Conservation (phyloP, 2,888 invertebrate genomes). For the Chromoteleia sp. region DNA sequence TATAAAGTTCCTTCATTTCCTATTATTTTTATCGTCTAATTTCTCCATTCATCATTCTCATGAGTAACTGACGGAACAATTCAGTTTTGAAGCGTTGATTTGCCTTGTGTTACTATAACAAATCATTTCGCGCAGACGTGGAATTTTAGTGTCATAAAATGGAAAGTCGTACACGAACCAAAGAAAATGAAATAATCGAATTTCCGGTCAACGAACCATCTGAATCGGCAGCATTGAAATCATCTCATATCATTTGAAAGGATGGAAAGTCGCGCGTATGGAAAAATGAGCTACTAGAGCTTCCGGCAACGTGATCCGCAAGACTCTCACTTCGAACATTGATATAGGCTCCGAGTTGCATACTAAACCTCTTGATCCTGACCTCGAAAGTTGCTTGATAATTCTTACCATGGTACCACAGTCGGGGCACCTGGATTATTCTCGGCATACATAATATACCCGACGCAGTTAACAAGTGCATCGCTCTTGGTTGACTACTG, state of each 20-base stretch:
- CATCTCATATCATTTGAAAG: slow-evolving; percentile 69
- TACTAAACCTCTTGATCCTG: slow-evolving; percentile 75
- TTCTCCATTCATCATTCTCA: slow-evolving; percentile 47
- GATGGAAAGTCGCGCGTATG: slow-evolving; percentile 71
- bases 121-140: slow-evolving; percentile 36
- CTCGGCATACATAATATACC: slow-evolving; percentile 76
- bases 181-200: slow-evolving; percentile 66
- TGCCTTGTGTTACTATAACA: slow-evolving; percentile 24
- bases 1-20: slow-evolving; percentile 13
- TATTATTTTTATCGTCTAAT: slow-evolving; percentile 40
- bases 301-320: slow-evolving; percentile 76
- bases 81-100: slow-evolving; percentile 21
- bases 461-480: slow-evolving; percentile 51
- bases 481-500: slow-evolving; percentile 43
- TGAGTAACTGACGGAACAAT: slow-evolving; percentile 16
- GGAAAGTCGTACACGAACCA: slow-evolving; percentile 59
- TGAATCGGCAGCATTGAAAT: slow-evolving; percentile 53
- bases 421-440: slow-evolving; percentile 74
- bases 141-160: slow-evolving; percentile 65
- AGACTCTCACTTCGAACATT: slow-evolving; percentile 70
- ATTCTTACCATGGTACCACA: slow-evolving; percentile 77
- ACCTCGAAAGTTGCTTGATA: slow-evolving; percentile 81
- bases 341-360: slow-evolving; percentile 66
- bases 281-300: slow-evolving; percentile 76
- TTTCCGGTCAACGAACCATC: slow-evolving; percentile 66